Conservation (phyloP, 2,113 vertebrate species). For the Leucosticte australis region DNA sequence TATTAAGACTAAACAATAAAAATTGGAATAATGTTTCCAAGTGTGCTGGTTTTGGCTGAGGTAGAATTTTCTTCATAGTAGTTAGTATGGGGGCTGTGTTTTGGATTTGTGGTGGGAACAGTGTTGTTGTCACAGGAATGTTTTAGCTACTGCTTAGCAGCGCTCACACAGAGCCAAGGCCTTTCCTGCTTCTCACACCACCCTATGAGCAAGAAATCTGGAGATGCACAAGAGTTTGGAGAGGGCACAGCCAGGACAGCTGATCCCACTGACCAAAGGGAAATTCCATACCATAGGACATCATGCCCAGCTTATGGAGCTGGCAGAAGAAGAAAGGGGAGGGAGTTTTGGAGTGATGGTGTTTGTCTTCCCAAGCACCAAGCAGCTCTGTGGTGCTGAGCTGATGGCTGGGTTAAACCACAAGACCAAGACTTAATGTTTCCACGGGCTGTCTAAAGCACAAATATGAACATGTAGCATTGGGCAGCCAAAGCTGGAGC, state of each 20-base stretch:
- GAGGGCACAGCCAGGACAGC: background rate
- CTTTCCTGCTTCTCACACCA: background rate
- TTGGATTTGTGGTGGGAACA: background rate
- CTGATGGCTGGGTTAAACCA: background rate
- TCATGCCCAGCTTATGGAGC: background rate
- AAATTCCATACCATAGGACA: background rate
- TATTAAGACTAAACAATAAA: background rate
- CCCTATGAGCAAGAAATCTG: background rate
- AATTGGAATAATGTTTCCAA: background rate
- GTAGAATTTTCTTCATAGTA: background rate
- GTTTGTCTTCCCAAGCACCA: background rate
- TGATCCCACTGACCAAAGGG: background rate
- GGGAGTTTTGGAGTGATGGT: background rate
- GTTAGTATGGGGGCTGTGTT: background rate
- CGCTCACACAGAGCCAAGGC: background rate
- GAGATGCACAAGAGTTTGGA: background rate
- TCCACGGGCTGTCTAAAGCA: background rate
- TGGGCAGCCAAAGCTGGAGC: background rate
- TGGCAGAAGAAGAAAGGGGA: background rate
- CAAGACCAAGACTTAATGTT: background rate
- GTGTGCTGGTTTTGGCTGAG: background rate
- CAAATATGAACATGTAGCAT: background rate
- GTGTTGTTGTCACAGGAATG: background rate
- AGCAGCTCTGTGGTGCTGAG: background rate
- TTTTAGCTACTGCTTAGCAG: background rate